Base-by-base conservation (phyloP, 2,113 vertebrate genomes). In the Heloderma charlesbogerti region DNA sequence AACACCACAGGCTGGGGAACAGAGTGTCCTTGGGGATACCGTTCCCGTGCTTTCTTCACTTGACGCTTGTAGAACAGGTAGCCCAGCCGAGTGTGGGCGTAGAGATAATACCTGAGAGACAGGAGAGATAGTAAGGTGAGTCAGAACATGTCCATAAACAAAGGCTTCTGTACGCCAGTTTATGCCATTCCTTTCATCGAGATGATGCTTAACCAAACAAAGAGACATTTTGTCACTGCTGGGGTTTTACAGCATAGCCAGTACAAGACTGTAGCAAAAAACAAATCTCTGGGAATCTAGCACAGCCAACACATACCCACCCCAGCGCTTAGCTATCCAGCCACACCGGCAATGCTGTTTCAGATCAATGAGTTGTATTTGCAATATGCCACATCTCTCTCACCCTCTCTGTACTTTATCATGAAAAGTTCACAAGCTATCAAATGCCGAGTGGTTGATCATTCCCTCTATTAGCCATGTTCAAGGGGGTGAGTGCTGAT, bases 31-130 rank as follows among this genome's bases (percentile, higher is more conserved):
- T 98, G 96, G 0, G 99, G 99, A 88, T 97, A 99, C n/a, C 97
- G 96, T 92, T 99, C 98, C 27, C 98, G 96, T 20, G 99, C 98
- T 96, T 98, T 98, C 94, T 97, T 98, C 96, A 99, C 97, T 91
- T 99, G 99, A 81, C 98, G 97, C 95, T 98, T 98, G 95, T 99
- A 99, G 97, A 98, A 99, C 94, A 99, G 96, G 95, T 99, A 99
- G 54, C 99, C 99, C 1, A 99, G 98, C 94, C 97, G 98, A n/a
- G 99, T 99, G 93, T 94, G 97, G 20, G 99, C 98, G n/a, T 99
- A 99, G 27, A 99, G 97, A 34, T 97, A 98, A 97, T 99, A 99
- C 96, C 99, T 99, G 95, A 0, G 80, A 88, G 84, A 82, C 0
- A 6, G 45, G 80, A 88, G 16, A 75, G 48, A 74, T 77, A 45